Evolutionary conservation across 1,140 invertebrate genomes (phyloP).

Genomic region (Laupala kohalensis): DNA sequence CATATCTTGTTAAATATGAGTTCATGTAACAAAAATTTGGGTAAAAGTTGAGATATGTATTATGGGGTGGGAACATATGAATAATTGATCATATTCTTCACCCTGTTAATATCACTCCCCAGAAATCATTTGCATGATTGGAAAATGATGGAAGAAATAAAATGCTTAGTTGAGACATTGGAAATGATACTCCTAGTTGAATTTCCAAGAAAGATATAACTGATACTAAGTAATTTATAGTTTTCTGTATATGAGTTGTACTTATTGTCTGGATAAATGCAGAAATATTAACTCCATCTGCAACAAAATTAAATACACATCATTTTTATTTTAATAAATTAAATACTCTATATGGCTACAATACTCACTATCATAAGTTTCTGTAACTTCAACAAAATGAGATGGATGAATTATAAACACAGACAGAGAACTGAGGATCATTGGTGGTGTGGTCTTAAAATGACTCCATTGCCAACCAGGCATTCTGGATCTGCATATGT

Average conservation of each 20-base stretch:
- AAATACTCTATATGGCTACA: background rate
- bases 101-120: background rate
- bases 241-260: background rate
- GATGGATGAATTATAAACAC: background rate
- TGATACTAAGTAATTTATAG: background rate
- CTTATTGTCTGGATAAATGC: background rate
- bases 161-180: background rate
- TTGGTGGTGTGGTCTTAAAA: background rate
- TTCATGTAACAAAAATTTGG: background rate
- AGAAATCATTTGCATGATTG: background rate
- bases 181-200: background rate
- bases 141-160: background rate
- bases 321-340: background rate
- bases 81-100: background rate
- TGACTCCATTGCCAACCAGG: background rate
- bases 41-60: background rate
- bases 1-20: background rate
- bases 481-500: background rate
- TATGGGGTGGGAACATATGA: background rate
- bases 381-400: background rate
- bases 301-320: background rate
- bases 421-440: background rate
- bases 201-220: background rate
- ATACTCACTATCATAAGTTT: background rate
- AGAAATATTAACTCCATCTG: background rate